Evolutionary conservation across 1,140 invertebrate species (phyloP).

Genomic region (Temnothorax curvispinosus): DNA sequence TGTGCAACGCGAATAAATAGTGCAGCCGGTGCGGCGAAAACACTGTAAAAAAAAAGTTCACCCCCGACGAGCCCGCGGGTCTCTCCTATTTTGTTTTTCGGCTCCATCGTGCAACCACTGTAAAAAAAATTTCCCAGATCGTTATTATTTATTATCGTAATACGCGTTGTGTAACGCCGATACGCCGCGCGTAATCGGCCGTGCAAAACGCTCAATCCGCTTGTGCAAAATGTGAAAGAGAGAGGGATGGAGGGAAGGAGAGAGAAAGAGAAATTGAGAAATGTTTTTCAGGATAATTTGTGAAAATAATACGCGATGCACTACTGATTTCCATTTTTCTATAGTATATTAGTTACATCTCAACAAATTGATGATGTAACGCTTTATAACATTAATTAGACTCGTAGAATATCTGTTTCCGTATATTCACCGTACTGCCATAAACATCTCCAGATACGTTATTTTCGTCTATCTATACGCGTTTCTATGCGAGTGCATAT

Average conservation of each 20-base stretch:
- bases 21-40: constrained; percentile 47
- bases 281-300: constrained; percentile 40
- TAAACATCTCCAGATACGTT: not conserved
- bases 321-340: not conserved
- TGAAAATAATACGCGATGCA: constrained; percentile 11
- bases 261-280: not conserved
- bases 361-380: constrained; percentile 21
- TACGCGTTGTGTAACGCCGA: constrained; percentile 1
- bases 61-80: not conserved
- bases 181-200: constrained; percentile 40
- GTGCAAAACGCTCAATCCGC: constrained; percentile 24
- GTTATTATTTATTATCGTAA: constrained; percentile 66
- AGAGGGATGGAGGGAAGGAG: not conserved
- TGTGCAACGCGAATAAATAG: constrained; percentile 41
- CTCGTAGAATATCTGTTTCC: not conserved
- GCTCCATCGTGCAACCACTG: constrained; percentile 28
- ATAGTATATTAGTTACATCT: not conserved
- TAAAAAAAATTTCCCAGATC: constrained; percentile 53
- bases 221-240: not conserved
- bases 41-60: constrained; percentile 14
- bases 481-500: not conserved
- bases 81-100: constrained; percentile 46
- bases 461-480: not conserved
- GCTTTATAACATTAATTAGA: not conserved
- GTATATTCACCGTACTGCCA: not conserved